Base-by-base conservation (phyloP, 2,888 invertebrate genomes). In the Cephus runcator region DNA sequence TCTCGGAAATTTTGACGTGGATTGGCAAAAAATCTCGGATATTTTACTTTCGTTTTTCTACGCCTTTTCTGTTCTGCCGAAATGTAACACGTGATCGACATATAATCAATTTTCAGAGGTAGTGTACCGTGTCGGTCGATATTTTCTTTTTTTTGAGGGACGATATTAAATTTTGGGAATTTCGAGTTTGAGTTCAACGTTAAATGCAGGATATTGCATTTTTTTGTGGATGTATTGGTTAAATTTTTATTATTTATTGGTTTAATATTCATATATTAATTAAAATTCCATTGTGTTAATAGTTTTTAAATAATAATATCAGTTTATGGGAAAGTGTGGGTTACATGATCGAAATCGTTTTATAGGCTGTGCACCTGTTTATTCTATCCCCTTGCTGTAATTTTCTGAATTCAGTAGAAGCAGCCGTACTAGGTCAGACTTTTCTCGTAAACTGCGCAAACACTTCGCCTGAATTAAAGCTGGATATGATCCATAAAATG, bases 401-500 rank as follows among this genome's bases (percentile, higher is more conserved):
- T 56, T 56, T 23, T 23, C 23, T 23, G 23, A 15, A 56, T 56
- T 56, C 23, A 23, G 56, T 56, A 56, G 23, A 23, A 56, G 15
- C 15, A 23, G 1, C 23, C 1, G 23, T 40, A 40, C 40, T 6
- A 15, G 56, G 56, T 23, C 56, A 23, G 56, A 23, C 56, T 56
- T 56, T 23, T 9, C 56, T 56, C 56, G 23, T 56, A 56, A 56
- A 56, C 56, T 23, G 56, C 9, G 23, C 9, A 56, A 23, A 56
- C 9, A 23, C 56, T 56, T 23, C 23, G 23, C 23, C 56, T 56
- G 56, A 56, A 56, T 85, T 85, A 82, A 79, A 79, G 74, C 73
- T 73, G 79, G 82, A 82, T 80, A 81, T 82, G 80, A 79, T 77
- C 80, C 79, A 79, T 84, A 83, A 85, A 82, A 76, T 82, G 34